These are phyloP conservation scores for Podarcis siculus DNA, from an alignment of 2,797 vertebrate species.

Conservation along the genomic window DNA sequence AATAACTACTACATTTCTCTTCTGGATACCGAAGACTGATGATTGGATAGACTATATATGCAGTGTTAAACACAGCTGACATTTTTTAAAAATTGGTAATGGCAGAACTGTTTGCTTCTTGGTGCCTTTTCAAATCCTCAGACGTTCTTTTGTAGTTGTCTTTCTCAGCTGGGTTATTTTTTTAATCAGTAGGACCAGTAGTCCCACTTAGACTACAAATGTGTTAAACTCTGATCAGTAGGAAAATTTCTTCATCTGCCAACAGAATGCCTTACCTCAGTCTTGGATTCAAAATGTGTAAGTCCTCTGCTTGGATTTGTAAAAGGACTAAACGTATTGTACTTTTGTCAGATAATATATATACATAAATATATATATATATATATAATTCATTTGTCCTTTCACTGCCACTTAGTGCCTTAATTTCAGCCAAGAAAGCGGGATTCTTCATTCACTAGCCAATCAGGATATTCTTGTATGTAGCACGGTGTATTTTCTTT, in stretches of 20 bases:
- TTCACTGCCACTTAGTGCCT: slow-evolving; percentile 83
- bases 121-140: slow-evolving; percentile 78
- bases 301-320: slow-evolving; percentile 67
- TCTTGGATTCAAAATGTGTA: slow-evolving; percentile 59
- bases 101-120: slow-evolving; percentile 75
- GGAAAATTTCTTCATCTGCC: slow-evolving; percentile 77
- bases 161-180: slow-evolving; percentile 54
- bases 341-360: slow-evolving; percentile 59
- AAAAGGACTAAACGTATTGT: slow-evolving; percentile 35
- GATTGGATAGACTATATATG: slow-evolving; percentile 66
- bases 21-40: slow-evolving; percentile 62
- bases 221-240: slow-evolving; percentile 76
- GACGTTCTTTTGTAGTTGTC: slow-evolving; percentile 66
- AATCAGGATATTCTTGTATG: slow-evolving; percentile 71
- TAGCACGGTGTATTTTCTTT: slow-evolving; percentile 62
- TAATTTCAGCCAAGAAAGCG: slow-evolving; percentile 80
- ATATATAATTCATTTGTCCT: slow-evolving; percentile 67
- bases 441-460: slow-evolving; percentile 74
- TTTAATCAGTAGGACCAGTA: slow-evolving; percentile 66
- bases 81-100: slow-evolving; percentile 76
- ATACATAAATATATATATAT: not conserved
- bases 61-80: slow-evolving; percentile 80
- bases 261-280: slow-evolving; percentile 81
- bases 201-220: slow-evolving; percentile 77
- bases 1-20: slow-evolving; percentile 69